Percentiles rank a stretch among this genome's conserved stretches.
Evolutionary conservation across 2,113 vertebrate genomes (phyloP).

Genomic region (Laterallus jamaicensis): DNA sequence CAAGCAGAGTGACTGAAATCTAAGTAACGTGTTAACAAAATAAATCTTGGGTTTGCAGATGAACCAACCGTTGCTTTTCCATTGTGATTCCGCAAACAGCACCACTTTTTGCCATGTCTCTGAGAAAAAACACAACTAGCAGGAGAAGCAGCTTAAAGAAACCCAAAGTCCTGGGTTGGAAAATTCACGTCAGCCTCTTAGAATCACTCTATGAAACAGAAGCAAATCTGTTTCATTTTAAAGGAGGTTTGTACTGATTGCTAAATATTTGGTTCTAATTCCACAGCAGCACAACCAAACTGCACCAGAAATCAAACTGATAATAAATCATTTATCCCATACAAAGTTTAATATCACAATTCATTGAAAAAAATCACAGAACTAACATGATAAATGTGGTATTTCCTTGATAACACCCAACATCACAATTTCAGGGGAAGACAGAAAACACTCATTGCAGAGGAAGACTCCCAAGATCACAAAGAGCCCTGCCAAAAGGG

Average conservation of each 20-base stretch:
- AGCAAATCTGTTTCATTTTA: neutral
- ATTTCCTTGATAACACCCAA: neutral
- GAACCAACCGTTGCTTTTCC: neutral
- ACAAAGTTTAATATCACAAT: neutral
- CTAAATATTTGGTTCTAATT: neutral
- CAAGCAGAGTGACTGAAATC: neutral
- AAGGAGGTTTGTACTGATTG: neutral
- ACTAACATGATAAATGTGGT: neutral
- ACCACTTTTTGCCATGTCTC: neutral
- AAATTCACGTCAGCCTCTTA: neutral
- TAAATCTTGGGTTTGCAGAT: too few relatives aligned
- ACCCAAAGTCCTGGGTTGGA: neutral
- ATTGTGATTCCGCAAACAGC: neutral
- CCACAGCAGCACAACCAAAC: neutral
- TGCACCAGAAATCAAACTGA: neutral
- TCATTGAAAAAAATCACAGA: neutral
- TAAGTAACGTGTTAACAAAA: neutral
- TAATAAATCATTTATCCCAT: neutral
- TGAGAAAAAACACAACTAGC: neutral
- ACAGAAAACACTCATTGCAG: neutral
- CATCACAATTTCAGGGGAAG: neutral
- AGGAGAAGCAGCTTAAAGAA: neutral
- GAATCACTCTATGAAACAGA: fast-evolving
- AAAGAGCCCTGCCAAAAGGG: neutral
- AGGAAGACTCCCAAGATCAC: neutral